phyloP scores from a whole-genome alignment of 2,113 vertebrate species.

The Onychorhynchus coronatus region DNA sequence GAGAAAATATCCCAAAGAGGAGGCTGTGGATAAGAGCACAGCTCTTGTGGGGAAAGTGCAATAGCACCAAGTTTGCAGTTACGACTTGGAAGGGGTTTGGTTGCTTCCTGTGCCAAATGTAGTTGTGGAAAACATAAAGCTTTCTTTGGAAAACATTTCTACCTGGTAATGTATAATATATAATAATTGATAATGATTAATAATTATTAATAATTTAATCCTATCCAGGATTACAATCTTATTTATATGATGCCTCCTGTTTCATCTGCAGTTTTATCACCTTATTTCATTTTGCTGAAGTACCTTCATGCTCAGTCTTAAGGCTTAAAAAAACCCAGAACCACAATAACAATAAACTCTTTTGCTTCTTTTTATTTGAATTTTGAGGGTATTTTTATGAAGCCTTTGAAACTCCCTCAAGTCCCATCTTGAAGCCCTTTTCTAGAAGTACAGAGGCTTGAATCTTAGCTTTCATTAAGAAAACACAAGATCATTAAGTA shows the following conservation, averaged over 20 bases:
- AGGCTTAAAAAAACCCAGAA: neutral
- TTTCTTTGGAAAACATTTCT: neutral
- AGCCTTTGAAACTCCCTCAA: neutral
- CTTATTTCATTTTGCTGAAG: neutral
- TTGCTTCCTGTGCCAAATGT: neutral
- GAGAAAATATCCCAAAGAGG: neutral
- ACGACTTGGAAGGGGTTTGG: neutral
- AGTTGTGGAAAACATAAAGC: neutral
- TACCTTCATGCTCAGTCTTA: neutral
- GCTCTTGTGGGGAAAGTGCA: neutral
- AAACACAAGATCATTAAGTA: neutral
- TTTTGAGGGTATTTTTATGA: neutral
- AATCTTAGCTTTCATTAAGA: neutral
- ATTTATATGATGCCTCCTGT: neutral
- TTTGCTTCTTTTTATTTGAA: neutral
- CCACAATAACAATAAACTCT: neutral
- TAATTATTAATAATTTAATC: neutral
- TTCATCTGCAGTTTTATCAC: neutral
- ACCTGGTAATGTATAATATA: too few relatives aligned
- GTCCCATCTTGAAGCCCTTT: neutral
- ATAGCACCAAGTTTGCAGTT: neutral
- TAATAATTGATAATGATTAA: too few relatives aligned
- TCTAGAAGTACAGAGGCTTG: neutral
- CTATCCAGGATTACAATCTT: neutral
- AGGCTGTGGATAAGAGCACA: neutral